Conservation (phyloP, 1,140 invertebrate genomes). For the Oedothorax gibbosus region DNA sequence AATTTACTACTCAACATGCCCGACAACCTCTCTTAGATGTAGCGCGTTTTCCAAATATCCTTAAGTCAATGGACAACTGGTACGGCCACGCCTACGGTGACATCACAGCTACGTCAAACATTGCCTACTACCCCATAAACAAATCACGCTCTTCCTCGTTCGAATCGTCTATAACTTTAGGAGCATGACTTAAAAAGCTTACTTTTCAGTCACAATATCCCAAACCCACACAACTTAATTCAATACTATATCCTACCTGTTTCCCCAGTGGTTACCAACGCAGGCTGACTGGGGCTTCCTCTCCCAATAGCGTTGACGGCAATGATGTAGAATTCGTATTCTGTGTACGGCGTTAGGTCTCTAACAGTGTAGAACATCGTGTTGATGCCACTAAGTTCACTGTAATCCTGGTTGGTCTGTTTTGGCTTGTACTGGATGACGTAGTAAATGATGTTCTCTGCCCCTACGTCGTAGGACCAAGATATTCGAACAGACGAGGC, state of each 20-base stretch:
- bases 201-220: too few species aligned
- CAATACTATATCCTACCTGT: conserved; percentile 77
- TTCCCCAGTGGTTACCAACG: conserved; percentile 93
- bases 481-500: conserved; percentile 89
- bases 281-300: conserved; percentile 85
- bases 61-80: too few species aligned
- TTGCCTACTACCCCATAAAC: too few species aligned
- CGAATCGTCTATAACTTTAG: too few species aligned
- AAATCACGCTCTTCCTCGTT: too few species aligned
- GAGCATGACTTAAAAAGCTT: too few species aligned
- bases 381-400: conserved; percentile 90
- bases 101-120: too few species aligned
- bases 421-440: conserved; percentile 96
- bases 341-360: conserved; percentile 90
- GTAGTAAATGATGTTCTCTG: conserved; percentile 88
- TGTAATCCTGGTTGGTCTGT: conserved; percentile 71
- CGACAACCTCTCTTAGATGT: too few species aligned
- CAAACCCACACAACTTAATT: not conserved
- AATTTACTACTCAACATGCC: too few species aligned
- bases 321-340: conserved; percentile 96
- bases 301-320: conserved; percentile 94
- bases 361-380: conserved; percentile 92
- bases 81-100: too few species aligned
- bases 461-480: conserved; percentile 85
- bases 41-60: too few species aligned